These are phyloP conservation scores for Montipora foliosa DNA, from an alignment of 64 coral and sea anemone species.

Conservation along the genomic window DNA sequence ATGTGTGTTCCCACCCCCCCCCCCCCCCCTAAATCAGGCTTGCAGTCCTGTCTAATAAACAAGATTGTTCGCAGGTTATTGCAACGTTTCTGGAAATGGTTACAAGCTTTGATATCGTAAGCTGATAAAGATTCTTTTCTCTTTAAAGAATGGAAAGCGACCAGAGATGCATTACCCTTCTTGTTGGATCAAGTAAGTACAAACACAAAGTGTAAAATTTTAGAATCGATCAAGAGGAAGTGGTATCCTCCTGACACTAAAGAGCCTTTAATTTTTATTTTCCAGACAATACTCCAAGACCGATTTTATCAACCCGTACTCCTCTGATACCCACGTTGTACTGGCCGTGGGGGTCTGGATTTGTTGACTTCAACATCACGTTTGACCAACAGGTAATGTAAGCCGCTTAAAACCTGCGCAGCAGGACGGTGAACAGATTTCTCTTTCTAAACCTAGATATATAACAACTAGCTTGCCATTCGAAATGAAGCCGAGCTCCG, in stretches of 20 bases:
- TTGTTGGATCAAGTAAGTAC: constrained; percentile 48
- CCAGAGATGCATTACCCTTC: constrained; percentile 63
- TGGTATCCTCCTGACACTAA: not conserved
- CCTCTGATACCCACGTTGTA: not conserved
- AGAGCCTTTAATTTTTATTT: not conserved
- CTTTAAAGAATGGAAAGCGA: constrained; percentile 52
- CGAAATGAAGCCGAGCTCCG: no score
- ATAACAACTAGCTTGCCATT: no score
- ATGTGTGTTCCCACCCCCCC: no score
- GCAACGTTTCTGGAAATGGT: no score
- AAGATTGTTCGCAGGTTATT: no score
- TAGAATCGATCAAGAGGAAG: not conserved
- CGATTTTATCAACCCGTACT: not conserved
- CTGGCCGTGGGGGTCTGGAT: not conserved
- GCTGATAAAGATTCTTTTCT: not conserved
- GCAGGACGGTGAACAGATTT: no score
- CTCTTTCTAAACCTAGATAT: no score
- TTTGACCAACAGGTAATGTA: constrained; percentile 35
- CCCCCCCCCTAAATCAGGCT: no score
- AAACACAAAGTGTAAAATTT: not conserved
- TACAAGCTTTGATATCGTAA: no score
- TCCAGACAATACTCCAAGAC: constrained; percentile 21
- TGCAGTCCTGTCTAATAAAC: no score
- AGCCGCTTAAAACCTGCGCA: no score
- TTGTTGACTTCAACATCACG: constrained; percentile 10